Percentiles rank a stretch among this genome's conserved stretches.
phyloP scores from a whole-genome alignment of 2,113 vertebrate genomes.

The Pao palembangensis region DNA sequence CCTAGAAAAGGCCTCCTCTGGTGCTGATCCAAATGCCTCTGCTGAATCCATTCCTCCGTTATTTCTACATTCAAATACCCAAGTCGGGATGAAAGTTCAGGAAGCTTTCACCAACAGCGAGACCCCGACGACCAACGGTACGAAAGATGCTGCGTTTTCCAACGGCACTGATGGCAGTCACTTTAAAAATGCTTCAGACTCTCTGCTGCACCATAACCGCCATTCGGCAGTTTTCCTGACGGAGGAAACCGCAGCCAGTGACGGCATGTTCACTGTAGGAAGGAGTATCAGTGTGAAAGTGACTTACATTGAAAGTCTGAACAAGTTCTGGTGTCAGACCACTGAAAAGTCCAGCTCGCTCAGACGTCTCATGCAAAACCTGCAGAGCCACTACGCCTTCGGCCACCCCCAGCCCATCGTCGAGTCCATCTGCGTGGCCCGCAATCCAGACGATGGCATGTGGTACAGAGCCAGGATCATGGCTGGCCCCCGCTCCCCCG shows the following conservation, averaged over 20 bases:
- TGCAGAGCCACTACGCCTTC: conserved; percentile 42
- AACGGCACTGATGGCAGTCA: not conserved
- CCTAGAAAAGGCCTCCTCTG: conserved; percentile 37
- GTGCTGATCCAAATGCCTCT: conserved; percentile 4
- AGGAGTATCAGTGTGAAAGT: conserved; percentile 32
- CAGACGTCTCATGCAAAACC: conserved; percentile 33
- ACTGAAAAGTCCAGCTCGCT: conserved; percentile 23
- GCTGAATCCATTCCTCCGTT: not conserved
- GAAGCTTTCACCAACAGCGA: not conserved
- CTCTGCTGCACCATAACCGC: not conserved
- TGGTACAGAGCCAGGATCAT: conserved; percentile 59
- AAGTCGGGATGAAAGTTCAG: not conserved
- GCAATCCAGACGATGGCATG: conserved; percentile 41
- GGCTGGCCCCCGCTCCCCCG: conserved; percentile 9
- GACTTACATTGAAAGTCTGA: conserved; percentile 37
- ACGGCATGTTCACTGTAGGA: conserved; percentile 22
- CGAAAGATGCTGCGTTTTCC: not conserved
- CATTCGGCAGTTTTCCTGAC: not conserved
- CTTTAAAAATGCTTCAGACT: not conserved
- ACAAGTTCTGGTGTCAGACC: conserved; percentile 55
- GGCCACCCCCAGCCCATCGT: conserved; percentile 14
- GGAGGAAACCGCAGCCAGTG: conserved; percentile 1
- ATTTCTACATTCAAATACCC: no score
- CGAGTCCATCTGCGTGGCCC: conserved; percentile 29
- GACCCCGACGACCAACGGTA: not conserved